A percentile compares a stretch with the other conserved stretches of the same genome.
phyloP scores from a whole-genome alignment of 1,140 invertebrate genomes.

The Drosophila biarmipes region DNA sequence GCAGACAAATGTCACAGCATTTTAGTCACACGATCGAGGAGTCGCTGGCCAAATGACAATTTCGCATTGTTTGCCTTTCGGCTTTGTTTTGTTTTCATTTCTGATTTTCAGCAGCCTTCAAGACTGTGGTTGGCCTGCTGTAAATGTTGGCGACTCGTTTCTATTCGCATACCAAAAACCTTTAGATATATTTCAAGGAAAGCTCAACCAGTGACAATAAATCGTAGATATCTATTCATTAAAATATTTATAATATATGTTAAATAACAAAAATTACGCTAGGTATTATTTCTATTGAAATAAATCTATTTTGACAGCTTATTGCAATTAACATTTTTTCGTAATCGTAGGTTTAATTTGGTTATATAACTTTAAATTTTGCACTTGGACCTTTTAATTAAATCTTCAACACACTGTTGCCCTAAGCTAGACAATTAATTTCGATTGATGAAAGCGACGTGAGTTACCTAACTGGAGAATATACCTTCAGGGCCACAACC shows the following conservation, averaged over 20 bases:
- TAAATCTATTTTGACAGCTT: constrained; percentile 20
- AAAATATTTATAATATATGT: too few species aligned
- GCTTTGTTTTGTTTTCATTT: constrained; percentile 39
- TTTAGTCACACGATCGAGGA: constrained; percentile 34
- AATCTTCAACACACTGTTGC: constrained; percentile 11
- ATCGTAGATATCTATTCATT: too few species aligned
- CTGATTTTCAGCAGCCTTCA: constrained; percentile 53
- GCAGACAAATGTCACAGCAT: constrained; percentile 56
- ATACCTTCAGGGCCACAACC: not conserved
- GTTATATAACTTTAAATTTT: not conserved
- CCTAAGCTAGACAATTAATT: constrained; percentile 20
- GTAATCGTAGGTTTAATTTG: not conserved
- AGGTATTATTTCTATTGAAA: too few species aligned
- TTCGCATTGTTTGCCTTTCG: constrained; percentile 43
- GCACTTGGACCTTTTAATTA: constrained; percentile 1
- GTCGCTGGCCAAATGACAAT: constrained; percentile 36
- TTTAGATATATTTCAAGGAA: constrained; percentile 29
- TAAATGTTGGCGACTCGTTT: constrained; percentile 60
- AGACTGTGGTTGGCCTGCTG: constrained; percentile 52
- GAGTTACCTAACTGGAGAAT: not conserved
- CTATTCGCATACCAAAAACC: constrained; percentile 7
- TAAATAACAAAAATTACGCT: too few species aligned
- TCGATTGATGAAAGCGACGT: constrained; percentile 8
- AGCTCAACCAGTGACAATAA: constrained; percentile 52
- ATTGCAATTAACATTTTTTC: constrained; percentile 26